Conservation (phyloP, 2,888 invertebrate species). For the Notodonta dromedarius region DNA sequence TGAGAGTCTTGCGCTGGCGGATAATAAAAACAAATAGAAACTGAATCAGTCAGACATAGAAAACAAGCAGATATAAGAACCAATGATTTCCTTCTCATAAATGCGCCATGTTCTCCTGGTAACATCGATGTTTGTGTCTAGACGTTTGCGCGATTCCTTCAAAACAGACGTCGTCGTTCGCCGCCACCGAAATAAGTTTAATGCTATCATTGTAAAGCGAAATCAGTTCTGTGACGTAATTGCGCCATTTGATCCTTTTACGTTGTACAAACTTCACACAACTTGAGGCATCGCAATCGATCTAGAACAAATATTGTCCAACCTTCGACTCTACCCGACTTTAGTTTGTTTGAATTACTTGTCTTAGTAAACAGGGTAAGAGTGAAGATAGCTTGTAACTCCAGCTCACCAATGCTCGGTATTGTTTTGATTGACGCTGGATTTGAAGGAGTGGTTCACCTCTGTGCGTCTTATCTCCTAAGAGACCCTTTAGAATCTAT, state of each 20-base stretch:
- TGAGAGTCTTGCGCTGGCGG: not conserved
- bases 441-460: conserved; percentile 22
- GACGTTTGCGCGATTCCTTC: conserved; percentile 42
- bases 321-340: conserved; percentile 38
- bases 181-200: conserved; percentile 37
- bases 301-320: conserved; percentile 50
- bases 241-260: conserved; percentile 41
- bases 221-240: conserved; percentile 40
- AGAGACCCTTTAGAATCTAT: conserved; percentile 40
- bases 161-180: conserved; percentile 42
- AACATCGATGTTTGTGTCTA: conserved; percentile 44
- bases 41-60: not conserved
- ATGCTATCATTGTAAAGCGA: conserved; percentile 40
- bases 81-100: conserved; percentile 25
- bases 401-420: conserved; percentile 11
- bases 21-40: not conserved
- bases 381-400: conserved; percentile 19
- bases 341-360: conserved; percentile 44
- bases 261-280: conserved; percentile 37
- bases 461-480: conserved; percentile 40
- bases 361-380: conserved; percentile 41
- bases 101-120: conserved; percentile 30
- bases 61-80: conserved; percentile 7
- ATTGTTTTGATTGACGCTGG: conserved; percentile 31
- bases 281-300: conserved; percentile 35